phyloP scores from a whole-genome alignment of 2,888 invertebrate genomes.

The Drosophila fulvimacula region DNA sequence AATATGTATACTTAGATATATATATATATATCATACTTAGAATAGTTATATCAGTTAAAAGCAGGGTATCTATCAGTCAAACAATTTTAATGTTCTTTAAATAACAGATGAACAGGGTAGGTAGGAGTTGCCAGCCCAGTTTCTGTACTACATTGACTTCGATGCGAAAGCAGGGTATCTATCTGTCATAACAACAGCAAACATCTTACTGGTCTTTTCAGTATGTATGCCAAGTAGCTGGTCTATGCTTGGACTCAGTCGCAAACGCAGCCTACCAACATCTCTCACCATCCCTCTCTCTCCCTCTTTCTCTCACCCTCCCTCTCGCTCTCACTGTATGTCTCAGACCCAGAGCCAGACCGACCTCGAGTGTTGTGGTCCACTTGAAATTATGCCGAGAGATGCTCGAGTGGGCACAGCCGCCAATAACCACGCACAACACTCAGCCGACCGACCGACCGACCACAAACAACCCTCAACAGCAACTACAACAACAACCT shows the following conservation, averaged over 20 bases:
- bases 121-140: not conserved
- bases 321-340: slow-evolving; percentile 7
- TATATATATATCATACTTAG: no score
- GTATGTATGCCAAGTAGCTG: slow-evolving; percentile 45
- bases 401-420: slow-evolving; percentile 77
- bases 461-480: slow-evolving; percentile 75
- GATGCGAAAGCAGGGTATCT: not conserved
- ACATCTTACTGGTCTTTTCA: slow-evolving; percentile 1
- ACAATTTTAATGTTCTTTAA: not conserved
- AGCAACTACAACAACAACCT: slow-evolving; percentile 47
- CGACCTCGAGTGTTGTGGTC: slow-evolving; percentile 71
- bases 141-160: no score
- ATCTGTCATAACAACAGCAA: not conserved
- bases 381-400: slow-evolving; percentile 79
- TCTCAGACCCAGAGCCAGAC: slow-evolving; percentile 31
- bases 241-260: slow-evolving; percentile 5
- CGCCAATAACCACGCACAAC: slow-evolving; percentile 74
- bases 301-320: slow-evolving; percentile 7
- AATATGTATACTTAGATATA: no score
- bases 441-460: slow-evolving; percentile 64
- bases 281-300: slow-evolving; percentile 22
- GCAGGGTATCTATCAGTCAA: no score
- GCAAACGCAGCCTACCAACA: not conserved
- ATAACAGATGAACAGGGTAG: not conserved
- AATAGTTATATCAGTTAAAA: no score